Evolutionary conservation across 2,888 invertebrate genomes (phyloP).

Genomic region (Stenotaenia linearis): DNA sequence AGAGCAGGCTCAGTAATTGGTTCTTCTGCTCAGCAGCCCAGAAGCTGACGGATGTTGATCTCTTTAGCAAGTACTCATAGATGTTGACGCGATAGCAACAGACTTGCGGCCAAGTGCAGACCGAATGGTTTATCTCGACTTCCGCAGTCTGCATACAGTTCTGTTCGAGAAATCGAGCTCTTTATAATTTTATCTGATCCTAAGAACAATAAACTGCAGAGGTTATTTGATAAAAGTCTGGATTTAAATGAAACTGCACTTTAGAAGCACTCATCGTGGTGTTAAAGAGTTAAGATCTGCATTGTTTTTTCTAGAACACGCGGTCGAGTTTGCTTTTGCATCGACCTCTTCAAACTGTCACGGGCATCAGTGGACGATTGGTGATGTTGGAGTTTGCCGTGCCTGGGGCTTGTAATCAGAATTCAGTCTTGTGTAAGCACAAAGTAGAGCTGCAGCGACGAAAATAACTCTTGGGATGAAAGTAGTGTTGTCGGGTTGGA

Average conservation of each 20-base stretch:
- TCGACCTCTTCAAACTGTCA: background rate
- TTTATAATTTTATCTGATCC: background rate
- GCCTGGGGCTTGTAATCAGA: conserved; percentile 17
- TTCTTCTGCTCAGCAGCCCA: conserved; percentile 32
- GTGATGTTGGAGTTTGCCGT: conserved; percentile 5
- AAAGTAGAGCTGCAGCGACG: conserved; percentile 5
- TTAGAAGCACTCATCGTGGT: background rate
- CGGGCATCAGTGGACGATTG: background rate
- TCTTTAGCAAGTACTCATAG: background rate
- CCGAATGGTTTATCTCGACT: conserved; percentile 8
- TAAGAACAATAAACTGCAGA: background rate
- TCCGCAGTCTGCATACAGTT: background rate
- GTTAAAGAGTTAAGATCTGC: background rate
- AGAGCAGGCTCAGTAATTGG: conserved; percentile 29
- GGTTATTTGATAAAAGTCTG: background rate
- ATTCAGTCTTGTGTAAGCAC: conserved; percentile 24
- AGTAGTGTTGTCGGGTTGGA: conserved; percentile 19
- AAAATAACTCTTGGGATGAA: conserved; percentile 26
- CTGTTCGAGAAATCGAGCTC: background rate
- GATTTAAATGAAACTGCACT: background rate
- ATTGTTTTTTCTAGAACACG: background rate
- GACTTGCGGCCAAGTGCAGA: conserved; percentile 12
- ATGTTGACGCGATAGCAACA: conserved; percentile 22
- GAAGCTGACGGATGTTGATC: conserved; percentile 31
- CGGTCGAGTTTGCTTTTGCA: background rate